These are phyloP conservation scores for Drosophila biarmipes DNA, from an alignment of 1,140 invertebrate genomes.

Conservation along the genomic window DNA sequence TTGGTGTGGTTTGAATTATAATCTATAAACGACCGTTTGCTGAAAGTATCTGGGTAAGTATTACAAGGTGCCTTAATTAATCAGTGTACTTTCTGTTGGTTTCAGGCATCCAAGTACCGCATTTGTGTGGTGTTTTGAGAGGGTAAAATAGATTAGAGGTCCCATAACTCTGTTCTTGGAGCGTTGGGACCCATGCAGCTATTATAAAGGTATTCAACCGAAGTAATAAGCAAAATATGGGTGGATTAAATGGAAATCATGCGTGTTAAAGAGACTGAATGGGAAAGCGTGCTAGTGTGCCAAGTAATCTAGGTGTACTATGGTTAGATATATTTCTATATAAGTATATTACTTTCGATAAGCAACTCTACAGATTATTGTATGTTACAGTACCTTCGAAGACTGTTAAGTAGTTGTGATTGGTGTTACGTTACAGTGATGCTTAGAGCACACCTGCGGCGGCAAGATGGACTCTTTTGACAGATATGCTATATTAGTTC, in stretches of 20 bases:
- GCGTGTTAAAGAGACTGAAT: constrained; percentile 18
- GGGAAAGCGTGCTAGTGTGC: constrained; percentile 39
- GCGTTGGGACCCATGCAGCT: constrained; percentile 9
- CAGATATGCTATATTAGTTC: constrained; percentile 18
- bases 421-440: constrained; percentile 67
- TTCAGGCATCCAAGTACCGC: constrained; percentile 3
- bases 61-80: constrained; percentile 1
- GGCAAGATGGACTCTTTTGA: constrained; percentile 10
- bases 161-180: background rate
- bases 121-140: background rate
- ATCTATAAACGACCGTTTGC: constrained; percentile 11
- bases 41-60: constrained; percentile 7
- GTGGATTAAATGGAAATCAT: constrained; percentile 21
- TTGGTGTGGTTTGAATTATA: background rate
- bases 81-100: background rate
- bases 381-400: constrained; percentile 45
- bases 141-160: background rate
- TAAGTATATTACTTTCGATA: constrained; percentile 7
- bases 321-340: constrained; percentile 16
- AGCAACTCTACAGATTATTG: constrained; percentile 37
- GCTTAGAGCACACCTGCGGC: constrained; percentile 1
- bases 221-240: background rate
- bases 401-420: constrained; percentile 20
- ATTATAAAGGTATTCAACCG: constrained; percentile 5
- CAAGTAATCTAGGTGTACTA: constrained; percentile 19